Percentiles rank a stretch among this genome's conserved stretches.
Conservation (phyloP, 2,888 invertebrate genomes). For the Ischnus inquisitorius region DNA sequence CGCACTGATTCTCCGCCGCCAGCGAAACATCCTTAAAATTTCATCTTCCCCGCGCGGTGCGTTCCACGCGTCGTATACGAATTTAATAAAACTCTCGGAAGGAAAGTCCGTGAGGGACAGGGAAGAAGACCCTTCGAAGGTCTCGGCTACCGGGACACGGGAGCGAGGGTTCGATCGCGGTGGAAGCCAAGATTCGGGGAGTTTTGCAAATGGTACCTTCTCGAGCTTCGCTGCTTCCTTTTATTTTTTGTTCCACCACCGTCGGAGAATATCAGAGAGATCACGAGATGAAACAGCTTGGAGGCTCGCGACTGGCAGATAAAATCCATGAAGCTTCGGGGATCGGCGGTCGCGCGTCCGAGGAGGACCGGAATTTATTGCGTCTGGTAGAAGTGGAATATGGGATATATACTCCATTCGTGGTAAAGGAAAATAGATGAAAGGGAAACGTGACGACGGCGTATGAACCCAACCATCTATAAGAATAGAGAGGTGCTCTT, state of each 20-base stretch:
- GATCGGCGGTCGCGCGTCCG: constrained; percentile 18
- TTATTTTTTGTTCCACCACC: constrained; percentile 9
- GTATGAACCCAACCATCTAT: neutral
- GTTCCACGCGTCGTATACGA: constrained; percentile 42
- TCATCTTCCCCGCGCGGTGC: constrained; percentile 29
- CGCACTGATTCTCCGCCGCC: constrained; percentile 20
- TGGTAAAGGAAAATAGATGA: constrained; percentile 34
- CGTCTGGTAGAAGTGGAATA: constrained; percentile 45
- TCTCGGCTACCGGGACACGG: neutral
- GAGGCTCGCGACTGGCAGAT: neutral
- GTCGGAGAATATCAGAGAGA: constrained; percentile 49
- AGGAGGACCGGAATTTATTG: constrained; percentile 52
- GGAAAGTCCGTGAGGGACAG: constrained; percentile 59
- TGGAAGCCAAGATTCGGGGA: neutral
- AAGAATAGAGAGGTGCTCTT: neutral
- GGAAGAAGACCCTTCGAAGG: constrained; percentile 64
- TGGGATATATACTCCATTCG: constrained; percentile 23
- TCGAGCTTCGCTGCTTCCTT: neutral
- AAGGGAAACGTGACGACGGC: constrained; percentile 26
- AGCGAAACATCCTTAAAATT: constrained; percentile 22
- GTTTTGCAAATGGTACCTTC: constrained; percentile 7
- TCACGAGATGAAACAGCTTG: constrained; percentile 39
- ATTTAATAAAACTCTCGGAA: constrained; percentile 62
- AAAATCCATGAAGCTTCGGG: constrained; percentile 38
- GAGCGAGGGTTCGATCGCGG: neutral